Evolutionary conservation across 2,797 vertebrate species (phyloP).

Genomic region (Amniataba percoides): DNA sequence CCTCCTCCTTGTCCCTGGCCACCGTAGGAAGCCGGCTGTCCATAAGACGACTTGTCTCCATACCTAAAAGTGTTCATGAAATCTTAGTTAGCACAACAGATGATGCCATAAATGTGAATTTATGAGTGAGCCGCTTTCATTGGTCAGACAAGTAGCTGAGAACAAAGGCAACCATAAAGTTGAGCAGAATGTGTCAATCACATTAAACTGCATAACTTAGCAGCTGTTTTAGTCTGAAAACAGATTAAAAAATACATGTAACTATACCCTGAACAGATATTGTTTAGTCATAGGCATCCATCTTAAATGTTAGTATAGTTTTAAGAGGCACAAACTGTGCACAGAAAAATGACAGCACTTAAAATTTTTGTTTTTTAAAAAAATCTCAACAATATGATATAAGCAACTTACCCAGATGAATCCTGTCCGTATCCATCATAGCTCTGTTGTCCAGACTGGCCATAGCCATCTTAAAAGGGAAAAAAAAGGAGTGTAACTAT

Average conservation of each 20-base stretch:
- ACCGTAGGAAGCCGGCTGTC: slow-evolving; percentile 70
- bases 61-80: slow-evolving; percentile 63
- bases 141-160: not conserved
- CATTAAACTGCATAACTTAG: too few species aligned
- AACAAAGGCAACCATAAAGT: not conserved
- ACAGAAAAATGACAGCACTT: not conserved
- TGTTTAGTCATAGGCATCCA: too few species aligned
- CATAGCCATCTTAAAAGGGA: slow-evolving; percentile 64
- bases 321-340: not conserved
- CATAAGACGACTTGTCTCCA: slow-evolving; percentile 78
- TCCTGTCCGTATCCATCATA: slow-evolving; percentile 79
- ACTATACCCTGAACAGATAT: too few species aligned
- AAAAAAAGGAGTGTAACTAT: not conserved
- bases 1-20: slow-evolving; percentile 67
- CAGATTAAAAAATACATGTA: too few species aligned
- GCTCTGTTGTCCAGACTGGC: slow-evolving; percentile 73
- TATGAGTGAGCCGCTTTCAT: not conserved
- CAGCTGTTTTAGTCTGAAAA: too few species aligned
- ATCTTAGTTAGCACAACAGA: not conserved
- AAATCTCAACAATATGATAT: not conserved
- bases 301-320: too few species aligned
- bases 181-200: too few species aligned
- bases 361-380: too few species aligned
- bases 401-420: slow-evolving; percentile 76
- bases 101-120: not conserved